Conservation (phyloP, 2,113 vertebrate genomes). For the Psephotus haematonotus region DNA sequence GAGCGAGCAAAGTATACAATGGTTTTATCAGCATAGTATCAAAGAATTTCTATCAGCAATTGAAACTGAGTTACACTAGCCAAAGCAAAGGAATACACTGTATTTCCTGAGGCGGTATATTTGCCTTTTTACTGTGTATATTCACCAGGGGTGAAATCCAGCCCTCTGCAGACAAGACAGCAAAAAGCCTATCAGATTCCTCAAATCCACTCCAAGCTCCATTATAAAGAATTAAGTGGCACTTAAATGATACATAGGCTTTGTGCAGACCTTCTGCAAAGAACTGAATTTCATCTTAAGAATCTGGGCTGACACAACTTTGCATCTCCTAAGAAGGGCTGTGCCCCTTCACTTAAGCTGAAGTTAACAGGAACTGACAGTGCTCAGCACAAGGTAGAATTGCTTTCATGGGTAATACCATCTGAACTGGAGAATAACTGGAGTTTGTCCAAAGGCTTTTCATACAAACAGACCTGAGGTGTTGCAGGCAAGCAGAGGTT, state of each 20-base stretch:
- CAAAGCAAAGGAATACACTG: neutral
- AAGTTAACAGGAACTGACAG: neutral
- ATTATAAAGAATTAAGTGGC: conserved; percentile 47
- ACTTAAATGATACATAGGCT: conserved; percentile 30
- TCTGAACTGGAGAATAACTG: neutral
- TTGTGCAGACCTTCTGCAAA: neutral
- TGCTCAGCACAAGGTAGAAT: neutral
- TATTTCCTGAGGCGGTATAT: conserved; percentile 17
- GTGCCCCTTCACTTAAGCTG: neutral
- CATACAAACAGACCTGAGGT: neutral
- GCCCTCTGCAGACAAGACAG: neutral
- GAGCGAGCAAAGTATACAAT: neutral
- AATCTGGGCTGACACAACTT: neutral
- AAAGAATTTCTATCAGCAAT: conserved; percentile 14
- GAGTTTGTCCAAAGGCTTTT: neutral
- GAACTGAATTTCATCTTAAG: neutral
- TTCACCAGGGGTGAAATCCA: conserved; percentile 41
- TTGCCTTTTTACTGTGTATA: conserved; percentile 18
- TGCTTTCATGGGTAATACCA: neutral
- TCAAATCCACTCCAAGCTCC: neutral
- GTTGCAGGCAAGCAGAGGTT: neutral
- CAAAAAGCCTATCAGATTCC: conserved; percentile 39
- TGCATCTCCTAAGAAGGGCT: neutral
- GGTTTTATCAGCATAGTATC: neutral
- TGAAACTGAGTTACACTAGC: conserved; percentile 10